These are phyloP conservation scores for Caenorhabditis uteleia DNA, from an alignment of 2,888 invertebrate genomes.

Conservation along the genomic window DNA sequence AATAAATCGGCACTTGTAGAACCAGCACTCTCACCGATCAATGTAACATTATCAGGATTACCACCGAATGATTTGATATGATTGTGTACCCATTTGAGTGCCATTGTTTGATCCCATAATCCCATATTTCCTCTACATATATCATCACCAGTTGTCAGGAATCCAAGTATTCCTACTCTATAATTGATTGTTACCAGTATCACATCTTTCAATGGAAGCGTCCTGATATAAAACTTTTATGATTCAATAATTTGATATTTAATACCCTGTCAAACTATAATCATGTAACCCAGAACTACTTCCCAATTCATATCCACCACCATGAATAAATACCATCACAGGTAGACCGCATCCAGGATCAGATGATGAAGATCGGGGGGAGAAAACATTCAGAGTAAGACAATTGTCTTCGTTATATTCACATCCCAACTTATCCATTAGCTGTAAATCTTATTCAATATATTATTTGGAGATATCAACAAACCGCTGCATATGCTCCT, in stretches of 20 bases:
- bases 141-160: constrained; percentile 44
- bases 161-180: constrained; percentile 58
- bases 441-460: too few species aligned
- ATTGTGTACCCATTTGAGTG: constrained; percentile 64
- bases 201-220: constrained; percentile 57
- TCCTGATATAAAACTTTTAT: constrained; percentile 28
- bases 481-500: too few species aligned
- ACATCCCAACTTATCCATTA: too few species aligned
- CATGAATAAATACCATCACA: constrained; percentile 38
- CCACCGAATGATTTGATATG: constrained; percentile 65
- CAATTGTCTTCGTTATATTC: constrained; percentile 30
- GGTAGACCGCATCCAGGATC: constrained; percentile 15
- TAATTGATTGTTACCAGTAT: constrained; percentile 61
- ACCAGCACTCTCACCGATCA: constrained; percentile 65
- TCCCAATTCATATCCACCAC: constrained; percentile 25
- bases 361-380: constrained; percentile 16
- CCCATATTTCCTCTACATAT: constrained; percentile 59
- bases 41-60: constrained; percentile 61
- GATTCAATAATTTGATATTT: not conserved
- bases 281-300: constrained; percentile 12
- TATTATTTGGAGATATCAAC: too few species aligned
- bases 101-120: constrained; percentile 65
- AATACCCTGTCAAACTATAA: constrained; percentile 17
- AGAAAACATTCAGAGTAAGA: constrained; percentile 44
- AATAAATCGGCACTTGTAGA: constrained; percentile 52